Base-by-base conservation (phyloP, 2,797 vertebrate genomes). In the Pelodytes ibericus region DNA sequence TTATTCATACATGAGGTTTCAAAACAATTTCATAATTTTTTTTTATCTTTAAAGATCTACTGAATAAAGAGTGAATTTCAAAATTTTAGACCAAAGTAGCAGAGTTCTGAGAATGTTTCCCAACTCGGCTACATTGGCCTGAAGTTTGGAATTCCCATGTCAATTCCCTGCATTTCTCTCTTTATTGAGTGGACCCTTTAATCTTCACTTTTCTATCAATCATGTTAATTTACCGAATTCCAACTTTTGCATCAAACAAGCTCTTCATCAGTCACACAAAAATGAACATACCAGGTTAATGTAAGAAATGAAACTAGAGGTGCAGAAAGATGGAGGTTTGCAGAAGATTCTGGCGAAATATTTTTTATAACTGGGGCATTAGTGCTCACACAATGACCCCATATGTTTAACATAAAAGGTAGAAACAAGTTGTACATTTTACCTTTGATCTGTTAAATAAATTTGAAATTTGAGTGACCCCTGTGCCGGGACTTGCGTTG, bases 321-420 rank as follows among this genome's bases (percentile, higher is more conserved):
- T 64, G 74, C 36, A 44, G 74, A 76, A 63, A 63, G 74, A 76
- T 56, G 59, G 31, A 62, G 59, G 44, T 71, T 76, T 64, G 58
- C 25, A 71, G 58, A 76, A 29, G 66, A 70, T 70, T 63, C 74
- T 51, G 53, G 59, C 44, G 25, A 71, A 76, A 76, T 76, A 71
- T 71, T 71, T 71, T 63, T 33, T 27, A n/a, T 30, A 57, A 58
- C 74, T 29, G 59, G 31, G 30, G 59, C 59, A 44, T 20, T 57
- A 53, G n/a, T 36, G 26, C 27, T 39, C 33, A 68, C 44, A 76
- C 67, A 71, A 70, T 63, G n/a, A 41, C 59, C 70, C 67, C 74
- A 64, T 76, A 76, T 76, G 74, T 76, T 76, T 71, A 57, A 62
- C 66, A 76, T 70, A 76, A 76, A 76, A 56, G 66, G 59, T 71